These are phyloP conservation scores for Melipona beecheii DNA, from an alignment of 2,888 invertebrate species.

Conservation along the genomic window DNA sequence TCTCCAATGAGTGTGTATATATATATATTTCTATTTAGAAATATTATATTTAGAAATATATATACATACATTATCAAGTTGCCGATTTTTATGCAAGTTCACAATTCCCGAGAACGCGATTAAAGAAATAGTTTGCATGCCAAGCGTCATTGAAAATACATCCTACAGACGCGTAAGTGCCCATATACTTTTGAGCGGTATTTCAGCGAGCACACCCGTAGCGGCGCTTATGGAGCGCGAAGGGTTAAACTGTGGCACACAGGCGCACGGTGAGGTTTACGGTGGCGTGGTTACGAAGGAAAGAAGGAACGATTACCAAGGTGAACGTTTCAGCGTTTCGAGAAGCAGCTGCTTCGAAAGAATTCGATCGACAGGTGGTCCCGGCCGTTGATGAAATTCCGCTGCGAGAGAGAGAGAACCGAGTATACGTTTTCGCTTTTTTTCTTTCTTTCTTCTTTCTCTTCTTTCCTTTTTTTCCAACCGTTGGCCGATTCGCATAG, in stretches of 20 bases:
- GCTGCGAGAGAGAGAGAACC: background rate
- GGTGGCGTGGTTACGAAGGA: background rate
- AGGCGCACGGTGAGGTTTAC: background rate
- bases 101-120: too few relatives aligned
- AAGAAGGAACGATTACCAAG: conserved; percentile 4
- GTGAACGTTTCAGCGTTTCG: conserved; percentile 30
- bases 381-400: conserved; percentile 39
- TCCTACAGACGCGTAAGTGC: too few relatives aligned
- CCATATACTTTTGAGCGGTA: too few relatives aligned
- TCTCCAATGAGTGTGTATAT: too few relatives aligned
- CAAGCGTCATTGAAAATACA: too few relatives aligned
- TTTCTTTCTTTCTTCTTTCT: background rate
- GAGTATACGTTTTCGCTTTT: background rate
- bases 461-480: background rate
- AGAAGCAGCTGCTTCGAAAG: conserved; percentile 37
- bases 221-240: background rate
- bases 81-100: too few relatives aligned
- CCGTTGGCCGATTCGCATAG: conserved; percentile 33
- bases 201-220: background rate
- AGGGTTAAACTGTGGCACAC: too few relatives aligned
- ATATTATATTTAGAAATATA: too few relatives aligned
- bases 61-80: too few relatives aligned
- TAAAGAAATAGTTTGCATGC: too few relatives aligned
- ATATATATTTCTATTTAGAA: too few relatives aligned
- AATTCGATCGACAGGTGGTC: conserved; percentile 57